These are phyloP conservation scores for Dromius quadrimaculatus DNA, from an alignment of 2,888 invertebrate species.

Conservation along the genomic window DNA sequence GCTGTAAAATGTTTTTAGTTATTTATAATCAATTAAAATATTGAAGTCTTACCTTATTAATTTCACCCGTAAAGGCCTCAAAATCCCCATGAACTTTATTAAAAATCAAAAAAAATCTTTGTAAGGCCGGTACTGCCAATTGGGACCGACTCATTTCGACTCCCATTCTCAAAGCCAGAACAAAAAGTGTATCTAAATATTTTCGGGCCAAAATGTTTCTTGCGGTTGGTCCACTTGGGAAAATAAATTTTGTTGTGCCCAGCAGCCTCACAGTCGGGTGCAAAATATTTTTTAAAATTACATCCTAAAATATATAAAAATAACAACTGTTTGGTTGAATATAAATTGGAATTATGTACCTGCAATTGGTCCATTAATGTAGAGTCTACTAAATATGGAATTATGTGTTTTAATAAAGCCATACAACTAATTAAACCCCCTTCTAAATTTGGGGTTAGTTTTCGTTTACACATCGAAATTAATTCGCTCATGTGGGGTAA, in stretches of 20 bases:
- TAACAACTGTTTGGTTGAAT: neutral
- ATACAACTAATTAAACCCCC: constrained; percentile 89
- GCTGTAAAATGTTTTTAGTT: constrained; percentile 17
- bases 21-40: constrained; percentile 1
- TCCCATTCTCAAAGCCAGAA: constrained; percentile 81
- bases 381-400: constrained; percentile 85
- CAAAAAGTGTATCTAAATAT: constrained; percentile 83
- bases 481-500: constrained; percentile 90
- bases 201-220: constrained; percentile 84
- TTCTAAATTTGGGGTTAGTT: constrained; percentile 87
- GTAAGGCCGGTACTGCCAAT: constrained; percentile 77
- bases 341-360: constrained; percentile 66
- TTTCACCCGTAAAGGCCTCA: constrained; percentile 57
- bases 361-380: constrained; percentile 89
- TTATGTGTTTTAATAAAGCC: constrained; percentile 81
- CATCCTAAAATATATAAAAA: constrained; percentile 74
- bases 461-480: constrained; percentile 82
- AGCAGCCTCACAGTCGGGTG: constrained; percentile 85
- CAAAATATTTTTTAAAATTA: constrained; percentile 84
- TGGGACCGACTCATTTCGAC: constrained; percentile 83
- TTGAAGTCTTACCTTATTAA: constrained; percentile 46
- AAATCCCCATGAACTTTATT: constrained; percentile 76
- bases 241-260: constrained; percentile 82
- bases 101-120: constrained; percentile 84
- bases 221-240: constrained; percentile 84